These are phyloP conservation scores for Melitaea cinxia DNA, from an alignment of 1,140 invertebrate genomes.

Conservation along the genomic window DNA sequence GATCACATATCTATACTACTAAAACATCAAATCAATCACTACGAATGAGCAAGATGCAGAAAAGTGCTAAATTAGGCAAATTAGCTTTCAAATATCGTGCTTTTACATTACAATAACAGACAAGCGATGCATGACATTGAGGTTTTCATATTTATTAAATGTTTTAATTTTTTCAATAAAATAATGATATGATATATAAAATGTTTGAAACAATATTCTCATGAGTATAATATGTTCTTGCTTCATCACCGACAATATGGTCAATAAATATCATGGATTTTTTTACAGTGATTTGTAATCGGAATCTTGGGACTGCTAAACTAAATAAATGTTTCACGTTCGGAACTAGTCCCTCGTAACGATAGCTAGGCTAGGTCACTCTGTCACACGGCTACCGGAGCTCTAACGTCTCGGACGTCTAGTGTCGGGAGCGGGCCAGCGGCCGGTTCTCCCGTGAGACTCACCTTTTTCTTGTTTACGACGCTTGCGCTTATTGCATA, in stretches of 20 bases:
- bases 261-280: constrained; percentile 14
- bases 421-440: constrained; percentile 59
- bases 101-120: neutral
- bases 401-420: neutral
- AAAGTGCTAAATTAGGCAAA: too few species aligned
- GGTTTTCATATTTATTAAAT: neutral
- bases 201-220: neutral
- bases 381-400: constrained; percentile 13
- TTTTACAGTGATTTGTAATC: neutral
- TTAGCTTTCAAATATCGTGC: too few species aligned
- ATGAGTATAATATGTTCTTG: constrained; percentile 24
- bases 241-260: constrained; percentile 64
- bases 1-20: too few species aligned
- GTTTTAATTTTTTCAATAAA: neutral
- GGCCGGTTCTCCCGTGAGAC: constrained; percentile 55
- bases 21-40: too few species aligned
- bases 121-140: neutral
- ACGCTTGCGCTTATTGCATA: constrained; percentile 97
- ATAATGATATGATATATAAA: constrained; percentile 4
- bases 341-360: neutral
- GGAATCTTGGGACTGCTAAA: neutral
- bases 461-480: constrained; percentile 98
- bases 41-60: too few species aligned
- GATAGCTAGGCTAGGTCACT: constrained; percentile 9
- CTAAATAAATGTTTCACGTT: neutral